These are phyloP conservation scores for Oligia latruncula DNA, from an alignment of 2,888 invertebrate species.

Conservation along the genomic window DNA sequence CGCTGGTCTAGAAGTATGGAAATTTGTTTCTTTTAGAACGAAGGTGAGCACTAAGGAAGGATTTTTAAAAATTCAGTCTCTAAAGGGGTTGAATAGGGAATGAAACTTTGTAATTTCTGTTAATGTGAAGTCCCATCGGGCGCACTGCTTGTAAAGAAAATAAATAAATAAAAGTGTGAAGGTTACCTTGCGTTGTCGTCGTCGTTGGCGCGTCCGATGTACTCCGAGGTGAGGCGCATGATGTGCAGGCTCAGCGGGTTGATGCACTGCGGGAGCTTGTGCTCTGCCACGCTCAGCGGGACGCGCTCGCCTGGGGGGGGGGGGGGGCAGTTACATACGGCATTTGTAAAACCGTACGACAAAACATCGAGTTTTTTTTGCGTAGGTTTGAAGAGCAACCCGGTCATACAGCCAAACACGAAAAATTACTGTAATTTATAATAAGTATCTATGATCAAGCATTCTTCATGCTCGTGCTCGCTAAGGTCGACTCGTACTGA, in stretches of 20 bases:
- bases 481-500: conserved; percentile 4
- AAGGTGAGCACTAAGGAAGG: not conserved
- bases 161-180: no score
- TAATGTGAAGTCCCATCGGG: not conserved
- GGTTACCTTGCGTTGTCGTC: conserved; percentile 83
- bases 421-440: not conserved
- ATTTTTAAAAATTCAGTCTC: not conserved
- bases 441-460: not conserved
- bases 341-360: no score
- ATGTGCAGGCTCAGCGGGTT: conserved; percentile 98
- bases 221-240: conserved; percentile 97
- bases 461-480: not conserved
- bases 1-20: not conserved
- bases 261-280: conserved; percentile 96
- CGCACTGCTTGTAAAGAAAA: no score
- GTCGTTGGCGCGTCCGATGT: conserved; percentile 92
- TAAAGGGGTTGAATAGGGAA: not conserved
- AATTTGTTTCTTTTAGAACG: not conserved
- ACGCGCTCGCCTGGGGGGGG: conserved; percentile 94
- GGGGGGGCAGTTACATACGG: no score
- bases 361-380: no score
- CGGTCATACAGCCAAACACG: not conserved
- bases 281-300: conserved; percentile 98
- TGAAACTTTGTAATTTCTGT: not conserved
- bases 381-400: not conserved